Conservation (phyloP, 1,140 invertebrate species). For the Eurytemora carolleeae region DNA sequence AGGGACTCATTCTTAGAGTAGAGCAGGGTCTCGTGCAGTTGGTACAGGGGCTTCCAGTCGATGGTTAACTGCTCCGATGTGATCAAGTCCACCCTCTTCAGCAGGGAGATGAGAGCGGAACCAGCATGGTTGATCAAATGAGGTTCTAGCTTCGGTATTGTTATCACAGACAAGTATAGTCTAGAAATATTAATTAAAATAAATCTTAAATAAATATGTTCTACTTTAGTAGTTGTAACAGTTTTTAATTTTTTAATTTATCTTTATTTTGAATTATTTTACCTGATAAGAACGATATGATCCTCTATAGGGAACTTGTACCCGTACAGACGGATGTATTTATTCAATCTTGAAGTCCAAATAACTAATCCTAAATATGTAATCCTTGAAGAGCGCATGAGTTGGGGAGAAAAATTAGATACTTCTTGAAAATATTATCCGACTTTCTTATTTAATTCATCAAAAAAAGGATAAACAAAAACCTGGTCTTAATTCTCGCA, state of each 20-base stretch:
- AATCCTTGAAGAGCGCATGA: not conserved
- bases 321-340: constrained; percentile 59
- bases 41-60: constrained; percentile 66
- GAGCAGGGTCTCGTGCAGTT: constrained; percentile 33
- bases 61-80: constrained; percentile 54
- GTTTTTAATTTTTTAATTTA: constrained; percentile 51
- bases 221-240: constrained; percentile 40
- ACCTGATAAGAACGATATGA: constrained; percentile 63
- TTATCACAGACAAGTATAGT: not conserved
- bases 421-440: not conserved
- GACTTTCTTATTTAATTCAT: constrained; percentile 6
- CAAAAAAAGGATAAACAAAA: constrained; percentile 8
- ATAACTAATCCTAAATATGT: constrained; percentile 1
- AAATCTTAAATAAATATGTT: constrained; percentile 35
- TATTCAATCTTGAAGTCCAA: constrained; percentile 19
- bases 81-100: constrained; percentile 55
- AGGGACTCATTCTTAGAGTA: constrained; percentile 32
- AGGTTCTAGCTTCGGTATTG: not conserved
- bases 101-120: constrained; percentile 30
- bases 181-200: constrained; percentile 16
- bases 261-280: constrained; percentile 49
- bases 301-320: constrained; percentile 72
- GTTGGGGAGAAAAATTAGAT: constrained; percentile 7
- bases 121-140: constrained; percentile 12
- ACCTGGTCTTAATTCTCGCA: constrained; percentile 10